Evolutionary conservation across 2,797 vertebrate species (phyloP).

Genomic region (Harpagifer antarcticus): DNA sequence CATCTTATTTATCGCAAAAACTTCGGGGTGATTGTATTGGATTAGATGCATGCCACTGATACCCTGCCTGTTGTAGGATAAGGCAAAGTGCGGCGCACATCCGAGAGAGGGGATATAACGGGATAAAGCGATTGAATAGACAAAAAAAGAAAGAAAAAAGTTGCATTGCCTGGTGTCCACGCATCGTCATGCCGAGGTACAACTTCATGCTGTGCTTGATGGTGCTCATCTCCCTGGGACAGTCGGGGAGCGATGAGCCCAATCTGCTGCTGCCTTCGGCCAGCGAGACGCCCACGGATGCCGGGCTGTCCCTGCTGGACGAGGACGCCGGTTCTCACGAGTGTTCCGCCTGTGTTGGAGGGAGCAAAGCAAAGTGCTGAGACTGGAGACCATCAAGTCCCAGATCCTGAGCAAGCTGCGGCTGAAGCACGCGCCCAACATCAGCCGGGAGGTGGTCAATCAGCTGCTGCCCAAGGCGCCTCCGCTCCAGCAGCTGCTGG

Average conservation of each 20-base stretch:
- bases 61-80: slow-evolving; percentile 72
- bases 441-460: slow-evolving; percentile 96
- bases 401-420: slow-evolving; percentile 98
- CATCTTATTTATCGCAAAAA: slow-evolving; percentile 45
- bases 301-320: slow-evolving; percentile 86
- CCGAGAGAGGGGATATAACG: slow-evolving; percentile 68
- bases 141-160: slow-evolving; percentile 58
- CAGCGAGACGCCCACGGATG: slow-evolving; percentile 87
- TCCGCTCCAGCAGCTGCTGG: slow-evolving; percentile 96
- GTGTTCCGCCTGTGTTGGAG: slow-evolving; percentile 96
- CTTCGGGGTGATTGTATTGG: slow-evolving; percentile 71
- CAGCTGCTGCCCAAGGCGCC: slow-evolving; percentile 97
- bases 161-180: slow-evolving; percentile 66
- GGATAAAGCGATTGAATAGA: slow-evolving; percentile 61
- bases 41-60: slow-evolving; percentile 79
- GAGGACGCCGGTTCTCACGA: slow-evolving; percentile 88
- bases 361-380: slow-evolving; percentile 95
- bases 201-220: slow-evolving; percentile 90
- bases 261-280: slow-evolving; percentile 82
- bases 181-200: slow-evolving; percentile 88
- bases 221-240: slow-evolving; percentile 89
- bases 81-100: slow-evolving; percentile 68
- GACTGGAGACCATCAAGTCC: slow-evolving; percentile 97
- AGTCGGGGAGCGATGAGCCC: slow-evolving; percentile 89
- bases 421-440: slow-evolving; percentile 97